Evolutionary conservation across 2,888 invertebrate species (phyloP).

Genomic region (Tachina grossa): DNA sequence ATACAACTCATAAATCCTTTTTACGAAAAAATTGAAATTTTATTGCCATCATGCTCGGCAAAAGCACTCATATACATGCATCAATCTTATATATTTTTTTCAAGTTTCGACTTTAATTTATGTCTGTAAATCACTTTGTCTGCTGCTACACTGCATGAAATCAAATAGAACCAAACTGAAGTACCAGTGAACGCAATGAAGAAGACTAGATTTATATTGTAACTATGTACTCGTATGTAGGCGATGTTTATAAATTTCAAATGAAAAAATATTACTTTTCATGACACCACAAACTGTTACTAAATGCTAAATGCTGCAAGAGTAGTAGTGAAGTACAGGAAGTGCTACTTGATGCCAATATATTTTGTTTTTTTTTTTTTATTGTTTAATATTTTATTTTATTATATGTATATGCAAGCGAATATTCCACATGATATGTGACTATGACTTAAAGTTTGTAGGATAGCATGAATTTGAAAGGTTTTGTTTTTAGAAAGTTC

Average conservation of each 20-base stretch:
- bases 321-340: not conserved
- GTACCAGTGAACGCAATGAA: slow-evolving; percentile 32
- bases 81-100: not conserved
- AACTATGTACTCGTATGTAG: no score
- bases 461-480: no score
- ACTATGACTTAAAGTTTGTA: not conserved
- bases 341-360: not conserved
- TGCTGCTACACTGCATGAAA: slow-evolving; percentile 32
- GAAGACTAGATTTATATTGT: slow-evolving; percentile 63
- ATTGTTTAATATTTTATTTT: not conserved
- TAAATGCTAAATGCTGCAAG: slow-evolving; percentile 12
- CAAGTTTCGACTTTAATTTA: slow-evolving; percentile 53
- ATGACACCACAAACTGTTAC: slow-evolving; percentile 47
- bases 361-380: not conserved
- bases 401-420: not conserved
- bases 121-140: slow-evolving; percentile 66
- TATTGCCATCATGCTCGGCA: slow-evolving; percentile 55
- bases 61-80: not conserved
- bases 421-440: not conserved
- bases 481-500: slow-evolving; percentile 15
- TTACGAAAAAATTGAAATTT: slow-evolving; percentile 63
- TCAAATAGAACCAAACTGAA: slow-evolving; percentile 36
- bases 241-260: slow-evolving; percentile 67
- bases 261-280: slow-evolving; percentile 68
- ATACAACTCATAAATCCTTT: slow-evolving; percentile 67